Percentiles rank a stretch among this genome's conserved stretches.
Conservation (phyloP, 2,888 invertebrate species). For the Selenia dentaria region DNA sequence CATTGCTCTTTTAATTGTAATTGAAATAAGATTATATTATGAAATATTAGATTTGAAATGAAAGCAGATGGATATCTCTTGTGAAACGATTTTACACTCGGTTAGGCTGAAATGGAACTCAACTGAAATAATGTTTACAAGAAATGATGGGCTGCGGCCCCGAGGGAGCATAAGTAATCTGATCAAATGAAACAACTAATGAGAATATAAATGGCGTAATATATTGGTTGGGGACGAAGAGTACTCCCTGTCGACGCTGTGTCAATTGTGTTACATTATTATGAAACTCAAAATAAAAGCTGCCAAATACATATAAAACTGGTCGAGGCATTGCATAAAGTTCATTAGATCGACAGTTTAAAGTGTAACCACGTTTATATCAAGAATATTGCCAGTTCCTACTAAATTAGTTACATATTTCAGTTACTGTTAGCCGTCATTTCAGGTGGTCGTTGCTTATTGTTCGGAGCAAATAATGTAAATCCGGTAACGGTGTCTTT, state of each 20-base stretch:
- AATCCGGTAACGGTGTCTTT: constrained; percentile 25
- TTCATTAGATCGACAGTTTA: not conserved
- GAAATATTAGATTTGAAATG: not conserved
- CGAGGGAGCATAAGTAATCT: constrained; percentile 70
- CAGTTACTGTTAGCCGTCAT: constrained; percentile 24
- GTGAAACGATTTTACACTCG: constrained; percentile 51
- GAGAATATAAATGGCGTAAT: constrained; percentile 77
- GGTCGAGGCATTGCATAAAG: not conserved
- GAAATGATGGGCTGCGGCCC: constrained; percentile 65
- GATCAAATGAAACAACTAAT: constrained; percentile 78
- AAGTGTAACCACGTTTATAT: constrained; percentile 2
- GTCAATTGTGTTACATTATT: constrained; percentile 30
- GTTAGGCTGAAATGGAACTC: constrained; percentile 58
- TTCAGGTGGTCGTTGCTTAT: constrained; percentile 24
- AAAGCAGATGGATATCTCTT: constrained; percentile 19
- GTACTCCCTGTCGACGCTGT: constrained; percentile 42
- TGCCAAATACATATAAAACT: not conserved
- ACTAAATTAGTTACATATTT: constrained; percentile 19
- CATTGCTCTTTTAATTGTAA: not conserved
- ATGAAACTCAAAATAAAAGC: constrained; percentile 21
- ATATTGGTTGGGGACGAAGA: constrained; percentile 72
- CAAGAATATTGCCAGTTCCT: constrained; percentile 10
- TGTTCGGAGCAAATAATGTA: constrained; percentile 24
- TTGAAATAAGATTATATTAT: no score
- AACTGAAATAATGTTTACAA: constrained; percentile 61